phyloP scores from a whole-genome alignment of 1,140 invertebrate species.

The Polypedilum vanderplanki region DNA sequence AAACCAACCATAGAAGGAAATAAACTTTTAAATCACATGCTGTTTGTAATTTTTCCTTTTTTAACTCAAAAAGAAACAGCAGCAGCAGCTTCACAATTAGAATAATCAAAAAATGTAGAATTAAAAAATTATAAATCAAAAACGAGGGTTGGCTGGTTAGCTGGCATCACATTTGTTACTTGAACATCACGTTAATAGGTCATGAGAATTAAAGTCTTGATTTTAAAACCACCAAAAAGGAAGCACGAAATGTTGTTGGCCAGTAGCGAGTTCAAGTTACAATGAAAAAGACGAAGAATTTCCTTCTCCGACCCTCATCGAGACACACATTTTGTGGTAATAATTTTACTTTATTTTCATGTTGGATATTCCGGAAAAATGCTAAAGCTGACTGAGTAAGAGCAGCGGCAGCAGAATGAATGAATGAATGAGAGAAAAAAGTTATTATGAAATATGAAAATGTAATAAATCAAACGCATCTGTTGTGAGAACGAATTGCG shows the following conservation, averaged over 20 bases:
- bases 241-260: background rate
- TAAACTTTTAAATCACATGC: too few species aligned
- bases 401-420: background rate
- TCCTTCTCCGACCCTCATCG: background rate
- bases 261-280: background rate
- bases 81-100: too few species aligned
- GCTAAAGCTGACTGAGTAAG: background rate
- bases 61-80: too few species aligned
- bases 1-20: too few species aligned
- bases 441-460: conserved; percentile 28
- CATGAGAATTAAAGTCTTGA: too few species aligned
- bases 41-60: too few species aligned
- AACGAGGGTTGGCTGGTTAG: too few species aligned
- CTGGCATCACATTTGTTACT: background rate
- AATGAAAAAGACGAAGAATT: background rate
- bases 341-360: background rate
- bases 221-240: too few species aligned
- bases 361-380: background rate
- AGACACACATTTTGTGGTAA: conserved; percentile 17
- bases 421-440: background rate
- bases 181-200: background rate
- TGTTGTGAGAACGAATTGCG: conserved; percentile 17
- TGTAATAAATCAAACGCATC: conserved; percentile 27
- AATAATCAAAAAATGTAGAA: too few species aligned
- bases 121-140: too few species aligned